Base-by-base conservation (phyloP, 2,113 vertebrate genomes). In the Calidris pugnax region DNA sequence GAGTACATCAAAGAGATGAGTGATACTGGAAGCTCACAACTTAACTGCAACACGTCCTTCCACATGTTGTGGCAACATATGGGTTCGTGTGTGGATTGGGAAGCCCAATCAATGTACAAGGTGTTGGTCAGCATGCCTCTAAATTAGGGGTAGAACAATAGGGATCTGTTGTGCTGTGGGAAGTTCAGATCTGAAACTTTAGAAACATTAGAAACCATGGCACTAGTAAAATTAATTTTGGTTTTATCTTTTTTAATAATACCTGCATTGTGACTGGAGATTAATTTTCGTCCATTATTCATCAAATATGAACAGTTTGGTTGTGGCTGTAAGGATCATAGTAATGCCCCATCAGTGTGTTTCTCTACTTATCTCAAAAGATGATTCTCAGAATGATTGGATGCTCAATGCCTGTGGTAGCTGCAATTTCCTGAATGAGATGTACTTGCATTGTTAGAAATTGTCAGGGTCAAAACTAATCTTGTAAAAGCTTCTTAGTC, bases 401-500 rank as follows among this genome's bases (percentile, higher is more conserved):
- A 64, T 75, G 26, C 41, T 92, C 60, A 85, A 19, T 64, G 55
- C 28, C 13, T 63, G 19, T n/a, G 22, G 63, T 60, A 92, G 72
- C 37, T 83, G 51, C 79, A 87, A 90, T 96, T 94, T 96, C 93
- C 95, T 85, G 86, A 81, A 81, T 60, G 48, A 90, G 17, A 71
- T 67, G 53, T 63, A 30, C 14, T 33, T 87, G 24, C 39, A 37
- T 84, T 94, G 68, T 93, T 56, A 93, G 39, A 56, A 94, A 45
- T 11, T 51, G 9, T 79, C 39, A 92, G 83, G 64, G 57, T 85
- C 80, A 85, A 87, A 84, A 75, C 48, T 62, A 75, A 87, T 81
- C 76, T 92, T 92, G 51, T 90, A 94, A 92, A 93, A 93, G 13
- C 33, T 87, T 75, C 79, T 90, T 80, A 84, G 64, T 4, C 22